Evolutionary conservation across 2,888 invertebrate genomes (phyloP).

Genomic region (Myopa tessellatipennis): DNA sequence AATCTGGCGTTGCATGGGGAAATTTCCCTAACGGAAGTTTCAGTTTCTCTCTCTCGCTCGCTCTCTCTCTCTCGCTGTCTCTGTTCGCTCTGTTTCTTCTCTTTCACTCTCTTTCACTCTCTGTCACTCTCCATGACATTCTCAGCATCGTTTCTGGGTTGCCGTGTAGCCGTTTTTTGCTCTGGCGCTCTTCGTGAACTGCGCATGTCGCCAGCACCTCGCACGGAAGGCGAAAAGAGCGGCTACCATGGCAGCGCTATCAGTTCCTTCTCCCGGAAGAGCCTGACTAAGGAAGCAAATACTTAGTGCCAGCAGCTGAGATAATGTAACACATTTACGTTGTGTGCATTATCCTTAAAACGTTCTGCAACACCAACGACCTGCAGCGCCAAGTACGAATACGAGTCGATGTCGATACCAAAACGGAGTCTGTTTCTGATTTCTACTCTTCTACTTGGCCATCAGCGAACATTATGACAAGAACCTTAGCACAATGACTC

Average conservation of each 20-base stretch:
- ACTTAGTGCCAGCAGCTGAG: background rate
- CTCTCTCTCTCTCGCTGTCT: background rate
- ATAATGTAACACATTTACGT: background rate
- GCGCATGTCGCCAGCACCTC: conserved; percentile 15
- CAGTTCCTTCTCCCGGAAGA: conserved; percentile 47
- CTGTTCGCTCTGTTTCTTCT: background rate
- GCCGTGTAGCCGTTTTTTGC: conserved; percentile 13
- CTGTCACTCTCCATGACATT: background rate
- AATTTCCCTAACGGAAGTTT: conserved; percentile 13
- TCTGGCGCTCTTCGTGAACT: background rate
- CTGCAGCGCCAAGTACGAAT: background rate
- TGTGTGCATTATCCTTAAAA: background rate
- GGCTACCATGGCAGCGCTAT: conserved; percentile 62
- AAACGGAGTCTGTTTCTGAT: background rate
- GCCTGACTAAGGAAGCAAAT: conserved; percentile 1
- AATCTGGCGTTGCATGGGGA: conserved; percentile 9
- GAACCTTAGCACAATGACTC: too few relatives aligned
- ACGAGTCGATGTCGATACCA: background rate
- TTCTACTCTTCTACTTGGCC: too few relatives aligned
- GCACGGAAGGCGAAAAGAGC: background rate
- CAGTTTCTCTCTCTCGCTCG: background rate
- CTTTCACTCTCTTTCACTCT: background rate
- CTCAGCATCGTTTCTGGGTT: background rate
- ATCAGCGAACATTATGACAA: too few relatives aligned
- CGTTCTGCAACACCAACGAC: background rate